Evolutionary conservation across 1,140 invertebrate species (phyloP).

Genomic region (Probaryconus sp.): DNA sequence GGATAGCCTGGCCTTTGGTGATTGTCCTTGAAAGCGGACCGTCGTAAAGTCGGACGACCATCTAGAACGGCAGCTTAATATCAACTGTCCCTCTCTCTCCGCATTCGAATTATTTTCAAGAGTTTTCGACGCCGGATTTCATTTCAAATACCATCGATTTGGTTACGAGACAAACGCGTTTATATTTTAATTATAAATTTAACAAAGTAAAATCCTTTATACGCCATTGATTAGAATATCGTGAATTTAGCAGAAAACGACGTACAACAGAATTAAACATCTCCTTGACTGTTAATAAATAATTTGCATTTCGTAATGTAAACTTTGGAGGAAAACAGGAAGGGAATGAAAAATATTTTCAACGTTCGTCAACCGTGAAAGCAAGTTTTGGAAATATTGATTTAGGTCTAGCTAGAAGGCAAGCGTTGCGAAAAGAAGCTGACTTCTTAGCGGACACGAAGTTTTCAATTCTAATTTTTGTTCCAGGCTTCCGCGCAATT

Average conservation of each 20-base stretch:
- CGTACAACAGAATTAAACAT: no score
- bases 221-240: no score
- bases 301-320: conserved; percentile 27
- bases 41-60: conserved; percentile 60
- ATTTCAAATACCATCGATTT: no score
- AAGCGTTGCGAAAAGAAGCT: not conserved
- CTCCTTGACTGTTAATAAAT: conserved; percentile 34
- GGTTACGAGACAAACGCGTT: no score
- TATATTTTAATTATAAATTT: no score
- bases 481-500: no score
- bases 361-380: conserved; percentile 9
- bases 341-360: conserved; percentile 6
- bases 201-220: no score
- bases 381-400: conserved; percentile 34
- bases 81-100: conserved; percentile 50
- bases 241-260: no score
- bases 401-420: not conserved
- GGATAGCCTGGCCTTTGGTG: conserved; percentile 57
- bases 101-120: conserved; percentile 29
- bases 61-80: conserved; percentile 58
- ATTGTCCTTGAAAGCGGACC: conserved; percentile 62
- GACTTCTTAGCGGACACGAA: no score
- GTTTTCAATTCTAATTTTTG: no score
- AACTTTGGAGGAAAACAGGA: no score
- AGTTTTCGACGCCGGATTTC: conserved; percentile 17